Percentiles rank a stretch among this genome's conserved stretches.
Conservation (phyloP, 2,113 vertebrate genomes). For the Pachycephala philippinensis region DNA sequence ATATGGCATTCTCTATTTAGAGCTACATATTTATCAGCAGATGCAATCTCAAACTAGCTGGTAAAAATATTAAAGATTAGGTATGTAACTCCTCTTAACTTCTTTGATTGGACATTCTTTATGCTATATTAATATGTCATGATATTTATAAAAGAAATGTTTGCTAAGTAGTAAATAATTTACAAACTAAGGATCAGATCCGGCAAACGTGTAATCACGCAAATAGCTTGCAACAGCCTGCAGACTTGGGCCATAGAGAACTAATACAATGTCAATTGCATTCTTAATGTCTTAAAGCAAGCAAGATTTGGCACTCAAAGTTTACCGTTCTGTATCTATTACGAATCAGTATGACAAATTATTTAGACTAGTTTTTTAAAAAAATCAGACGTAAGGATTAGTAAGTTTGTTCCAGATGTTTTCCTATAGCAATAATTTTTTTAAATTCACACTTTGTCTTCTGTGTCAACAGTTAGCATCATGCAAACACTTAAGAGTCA, state of each 20-base stretch:
- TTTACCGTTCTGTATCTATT: neutral
- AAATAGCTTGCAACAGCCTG: neutral
- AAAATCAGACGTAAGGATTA: neutral
- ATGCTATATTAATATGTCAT: neutral
- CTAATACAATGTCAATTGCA: neutral
- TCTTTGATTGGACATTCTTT: neutral
- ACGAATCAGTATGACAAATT: neutral
- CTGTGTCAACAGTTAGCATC: slow-evolving; percentile 48
- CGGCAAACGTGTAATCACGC: neutral
- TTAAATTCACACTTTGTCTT: neutral
- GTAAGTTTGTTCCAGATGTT: neutral
- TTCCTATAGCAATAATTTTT: neutral
- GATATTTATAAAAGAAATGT: neutral
- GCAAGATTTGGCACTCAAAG: neutral
- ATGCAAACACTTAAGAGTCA: slow-evolving; percentile 73
- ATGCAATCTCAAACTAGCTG: neutral
- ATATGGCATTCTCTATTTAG: neutral
- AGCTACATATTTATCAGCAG: neutral
- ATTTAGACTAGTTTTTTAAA: neutral
- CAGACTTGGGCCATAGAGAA: neutral
- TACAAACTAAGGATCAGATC: neutral
- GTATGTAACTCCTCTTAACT: neutral
- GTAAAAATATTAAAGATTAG: neutral
- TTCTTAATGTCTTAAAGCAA: neutral
- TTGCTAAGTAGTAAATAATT: neutral